Conservation (phyloP, 1,140 invertebrate genomes). For the Dendrolimus kikuchii region DNA sequence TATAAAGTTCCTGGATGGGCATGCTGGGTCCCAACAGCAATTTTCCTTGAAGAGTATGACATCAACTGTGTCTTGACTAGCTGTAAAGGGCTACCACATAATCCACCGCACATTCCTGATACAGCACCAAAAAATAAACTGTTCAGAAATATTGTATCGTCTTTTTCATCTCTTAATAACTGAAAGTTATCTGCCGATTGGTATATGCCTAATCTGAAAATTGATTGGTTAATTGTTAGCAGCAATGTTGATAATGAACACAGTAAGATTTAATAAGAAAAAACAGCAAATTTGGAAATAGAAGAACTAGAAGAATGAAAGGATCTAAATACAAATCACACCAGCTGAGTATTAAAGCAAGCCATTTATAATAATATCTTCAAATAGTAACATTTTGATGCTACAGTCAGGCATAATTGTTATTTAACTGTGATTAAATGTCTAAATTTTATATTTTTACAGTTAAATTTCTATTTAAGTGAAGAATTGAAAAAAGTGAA, state of each 20-base stretch:
- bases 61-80: slow-evolving; percentile 94
- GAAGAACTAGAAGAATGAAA: too few species aligned
- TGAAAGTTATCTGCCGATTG: slow-evolving; percentile 67
- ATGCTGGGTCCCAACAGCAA: slow-evolving; percentile 93
- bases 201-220: slow-evolving; percentile 68
- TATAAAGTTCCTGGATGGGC: slow-evolving; percentile 78
- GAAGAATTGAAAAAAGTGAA: too few species aligned
- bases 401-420: too few species aligned
- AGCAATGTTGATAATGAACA: slow-evolving; percentile 7
- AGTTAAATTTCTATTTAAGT: too few species aligned
- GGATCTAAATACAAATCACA: too few species aligned
- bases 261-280: not conserved
- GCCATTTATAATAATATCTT: too few species aligned
- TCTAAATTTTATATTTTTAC: too few species aligned
- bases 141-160: slow-evolving; percentile 54
- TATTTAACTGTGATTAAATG: too few species aligned
- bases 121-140: slow-evolving; percentile 60
- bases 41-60: slow-evolving; percentile 81
- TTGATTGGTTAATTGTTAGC: slow-evolving; percentile 4
- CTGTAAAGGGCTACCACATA: slow-evolving; percentile 81
- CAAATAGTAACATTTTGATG: too few species aligned
- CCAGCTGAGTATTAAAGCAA: too few species aligned
- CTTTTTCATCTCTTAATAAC: slow-evolving; percentile 53
- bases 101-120: slow-evolving; percentile 56
- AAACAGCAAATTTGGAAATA: too few species aligned